phyloP scores from a whole-genome alignment of 2,113 vertebrate species.

The Promerops cafer region DNA sequence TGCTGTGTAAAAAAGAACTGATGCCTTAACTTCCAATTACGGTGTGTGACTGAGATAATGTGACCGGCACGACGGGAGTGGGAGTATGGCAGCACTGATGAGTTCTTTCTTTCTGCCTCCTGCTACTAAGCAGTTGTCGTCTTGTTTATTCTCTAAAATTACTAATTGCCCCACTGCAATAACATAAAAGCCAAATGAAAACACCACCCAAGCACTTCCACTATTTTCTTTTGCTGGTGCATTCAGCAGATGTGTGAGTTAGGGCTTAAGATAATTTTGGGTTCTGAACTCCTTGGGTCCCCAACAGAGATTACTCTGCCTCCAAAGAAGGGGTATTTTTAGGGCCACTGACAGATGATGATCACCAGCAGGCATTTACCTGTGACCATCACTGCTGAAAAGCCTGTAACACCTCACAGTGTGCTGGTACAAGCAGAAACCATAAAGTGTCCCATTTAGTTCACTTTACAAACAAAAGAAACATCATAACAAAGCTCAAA shows the following conservation, averaged over 20 bases:
- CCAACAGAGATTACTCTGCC: background rate
- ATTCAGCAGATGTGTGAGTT: background rate
- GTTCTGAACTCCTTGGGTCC: background rate
- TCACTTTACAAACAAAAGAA: background rate
- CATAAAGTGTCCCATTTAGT: background rate
- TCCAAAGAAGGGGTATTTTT: background rate
- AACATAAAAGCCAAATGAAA: constrained; percentile 43
- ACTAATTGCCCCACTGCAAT: constrained; percentile 30
- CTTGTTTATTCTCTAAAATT: constrained; percentile 57
- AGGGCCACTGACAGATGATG: background rate
- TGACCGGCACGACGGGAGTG: background rate
- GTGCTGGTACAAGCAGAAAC: background rate
- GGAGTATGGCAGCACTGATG: constrained; percentile 39
- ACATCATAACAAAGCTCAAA: background rate
- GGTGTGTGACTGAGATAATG: constrained; percentile 24
- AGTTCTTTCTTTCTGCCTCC: constrained; percentile 28
- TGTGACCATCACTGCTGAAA: background rate
- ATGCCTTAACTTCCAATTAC: constrained; percentile 19
- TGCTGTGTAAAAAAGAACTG: background rate
- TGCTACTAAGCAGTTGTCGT: constrained; percentile 18
- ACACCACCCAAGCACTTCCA: background rate
- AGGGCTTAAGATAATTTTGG: background rate
- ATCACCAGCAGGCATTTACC: background rate
- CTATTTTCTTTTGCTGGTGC: background rate
- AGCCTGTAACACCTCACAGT: background rate